Evolutionary conservation across 2,888 invertebrate species (phyloP).

Genomic region (Eupithecia dodoneata): DNA sequence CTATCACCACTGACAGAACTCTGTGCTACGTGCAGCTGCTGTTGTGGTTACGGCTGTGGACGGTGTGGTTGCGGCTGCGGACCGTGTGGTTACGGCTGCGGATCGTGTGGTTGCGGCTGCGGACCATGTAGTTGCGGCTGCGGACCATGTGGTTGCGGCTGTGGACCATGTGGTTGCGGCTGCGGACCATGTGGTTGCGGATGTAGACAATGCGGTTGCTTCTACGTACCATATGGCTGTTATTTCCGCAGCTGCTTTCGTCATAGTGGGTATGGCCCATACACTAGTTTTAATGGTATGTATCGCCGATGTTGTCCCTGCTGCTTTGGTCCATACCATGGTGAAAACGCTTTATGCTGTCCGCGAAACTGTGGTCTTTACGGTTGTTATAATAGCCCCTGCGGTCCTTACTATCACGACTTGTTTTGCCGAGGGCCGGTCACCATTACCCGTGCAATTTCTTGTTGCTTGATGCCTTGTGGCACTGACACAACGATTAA

Average conservation of each 20-base stretch:
- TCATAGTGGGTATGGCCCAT: not conserved
- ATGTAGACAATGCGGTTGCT: conserved; percentile 8
- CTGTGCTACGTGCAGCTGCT: conserved; percentile 6
- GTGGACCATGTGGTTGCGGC: conserved; percentile 14
- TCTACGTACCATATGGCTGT: not conserved
- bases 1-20: not conserved
- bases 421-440: not conserved
- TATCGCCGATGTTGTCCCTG: not conserved
- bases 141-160: conserved; percentile 3
- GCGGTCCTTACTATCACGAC: not conserved
- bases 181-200: not conserved
- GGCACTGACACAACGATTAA: not conserved
- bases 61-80: conserved; percentile 22
- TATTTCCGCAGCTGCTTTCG: not conserved
- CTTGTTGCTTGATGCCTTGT: not conserved
- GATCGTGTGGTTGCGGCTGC: not conserved
- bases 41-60: conserved; percentile 29
- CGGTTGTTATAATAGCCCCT: not conserved
- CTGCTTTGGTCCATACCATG: not conserved
- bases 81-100: not conserved
- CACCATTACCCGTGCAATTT: not conserved
- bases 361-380: conserved; percentile 13
- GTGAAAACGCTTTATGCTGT: not conserved
- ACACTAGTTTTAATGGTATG: not conserved
- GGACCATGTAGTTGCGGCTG: not conserved